Base-by-base conservation (phyloP, 2,113 vertebrate species). In the Anarrhichthys ocellatus region DNA sequence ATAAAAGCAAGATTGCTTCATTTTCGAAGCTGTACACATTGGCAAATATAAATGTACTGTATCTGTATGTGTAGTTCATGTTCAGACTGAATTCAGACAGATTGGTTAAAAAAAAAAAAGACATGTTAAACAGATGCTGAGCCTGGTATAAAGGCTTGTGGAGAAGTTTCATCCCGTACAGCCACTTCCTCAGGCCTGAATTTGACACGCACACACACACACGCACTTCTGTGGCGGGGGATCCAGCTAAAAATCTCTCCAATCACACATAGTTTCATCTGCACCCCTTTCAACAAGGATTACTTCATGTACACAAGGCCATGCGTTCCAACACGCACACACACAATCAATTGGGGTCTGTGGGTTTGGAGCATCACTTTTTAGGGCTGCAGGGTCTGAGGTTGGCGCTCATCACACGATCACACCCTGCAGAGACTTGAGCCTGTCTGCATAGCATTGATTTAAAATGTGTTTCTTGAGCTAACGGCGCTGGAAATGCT, bases 191-290 rank as follows among this genome's bases (percentile, higher is more conserved):
- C 69, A 66, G 36, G 61, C n/a, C 32, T 40, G 62, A 59, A 66
- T 80, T 61, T 56, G 22, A 84, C 70, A 82, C 72, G 17, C 46
- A 76, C 56, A 22, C 24, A 63, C 62, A 65, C 58, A 68, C 44
- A 73, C 65, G 80, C 73, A n/a, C 29, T 46, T 67, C 80, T 85
- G 83, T 74, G 87, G 79, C 40, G 70, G 76, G 70, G 27, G 59
- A 81, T 64, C 61, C 46, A 44, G 72, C 75, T 65, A 67, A 76
- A 78, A 66, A 82, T 74, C 64, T 66, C 62, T 82, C 69, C 63
- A 75, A 73, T 88, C 84, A 82, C 73, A 83, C 89, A 85, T 58
- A 81, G 69, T 85, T 92, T 89, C 81, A 84, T 91, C 77, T 86
- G 70, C 74, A 79, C 4, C 84, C 78, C 64, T 87, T 89, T 92